These are phyloP conservation scores for Xiphophorus couchianus DNA, from an alignment of 2,113 vertebrate genomes.

Conservation along the genomic window DNA sequence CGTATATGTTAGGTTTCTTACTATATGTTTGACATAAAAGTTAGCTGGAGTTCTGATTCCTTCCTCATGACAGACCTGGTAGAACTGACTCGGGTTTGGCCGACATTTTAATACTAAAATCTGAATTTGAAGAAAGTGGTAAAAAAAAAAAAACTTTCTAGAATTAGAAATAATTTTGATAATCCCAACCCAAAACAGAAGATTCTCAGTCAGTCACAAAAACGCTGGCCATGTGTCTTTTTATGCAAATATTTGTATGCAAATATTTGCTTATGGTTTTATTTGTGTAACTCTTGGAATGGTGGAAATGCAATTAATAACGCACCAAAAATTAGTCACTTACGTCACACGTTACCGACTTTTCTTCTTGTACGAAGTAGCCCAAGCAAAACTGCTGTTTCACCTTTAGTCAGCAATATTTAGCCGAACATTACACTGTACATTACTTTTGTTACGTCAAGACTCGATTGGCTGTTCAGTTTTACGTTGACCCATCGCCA, in stretches of 20 bases:
- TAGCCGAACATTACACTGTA: background rate
- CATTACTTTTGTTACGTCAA: background rate
- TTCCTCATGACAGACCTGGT: too few species aligned
- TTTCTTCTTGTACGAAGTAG: background rate
- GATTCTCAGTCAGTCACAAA: too few species aligned
- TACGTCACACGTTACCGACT: background rate
- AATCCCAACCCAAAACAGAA: background rate
- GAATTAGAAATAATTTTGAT: background rate
- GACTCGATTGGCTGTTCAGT: constrained; percentile 19
- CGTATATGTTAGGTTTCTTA: too few species aligned
- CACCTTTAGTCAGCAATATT: constrained; percentile 32
- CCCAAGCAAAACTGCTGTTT: constrained; percentile 5
- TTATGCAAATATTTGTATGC: background rate
- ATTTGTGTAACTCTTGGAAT: background rate
- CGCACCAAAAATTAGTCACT: background rate
- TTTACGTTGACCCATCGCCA: background rate
- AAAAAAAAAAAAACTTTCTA: background rate
- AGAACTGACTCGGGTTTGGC: too few species aligned
- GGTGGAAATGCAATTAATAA: background rate
- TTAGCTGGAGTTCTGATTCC: too few species aligned
- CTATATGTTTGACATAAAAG: too few species aligned
- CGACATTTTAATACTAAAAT: too few species aligned
- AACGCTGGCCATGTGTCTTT: too few species aligned
- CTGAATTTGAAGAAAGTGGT: too few species aligned
- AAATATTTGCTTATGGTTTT: background rate